Evolutionary conservation across 2,797 vertebrate genomes (phyloP), one percentile per base, ranked within the genome.

Genomic region (Clarias pachynema): DNA sequence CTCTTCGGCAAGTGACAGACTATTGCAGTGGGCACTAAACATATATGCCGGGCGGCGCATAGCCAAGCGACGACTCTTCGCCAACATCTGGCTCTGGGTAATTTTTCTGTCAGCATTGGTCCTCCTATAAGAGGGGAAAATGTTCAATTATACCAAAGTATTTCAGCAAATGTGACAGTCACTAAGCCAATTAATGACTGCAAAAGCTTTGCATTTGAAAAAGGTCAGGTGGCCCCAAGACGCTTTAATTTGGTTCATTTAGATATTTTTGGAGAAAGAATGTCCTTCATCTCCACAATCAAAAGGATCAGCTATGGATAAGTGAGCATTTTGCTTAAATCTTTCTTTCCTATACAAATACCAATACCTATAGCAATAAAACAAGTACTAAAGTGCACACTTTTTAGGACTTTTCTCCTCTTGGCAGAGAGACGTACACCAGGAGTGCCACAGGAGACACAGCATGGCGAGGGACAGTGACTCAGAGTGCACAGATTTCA

Each of bases 1-100:
- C 65, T 99, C 97, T 90, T 99, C 97, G 9, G 96, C 95, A 12
- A 94, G 40, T 37, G 97, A 96, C 0, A 97, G 94, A 87, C 93
- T 96, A 14, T 95, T 96, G 26, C 95, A 95, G 31, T 86, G 95
- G 77, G 96, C 94, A 78, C 93, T 96, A 88, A 97, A 97, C 94
- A 98, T 96, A 88, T 97, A 97, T 0, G 96, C 95, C 0, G 96
- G 95, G n/a, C 96, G 96, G 0, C 96, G 94, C 56, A 94, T 91
- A 49, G 95, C 95, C 90, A 96, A 93, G 86, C 96, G 95, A 85
- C 96, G 94, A 34, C 95, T 95, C 89, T 97, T 97, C 87, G 95
- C 93, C 62, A 95, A 86, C 0, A 91, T 93, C 89, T 96, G 95
- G 22, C 92, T 93, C 26, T 93, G 86, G 0, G 92, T 93, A 26